Conservation (phyloP, 2,113 vertebrate genomes). For the Callorhinus ursinus region DNA sequence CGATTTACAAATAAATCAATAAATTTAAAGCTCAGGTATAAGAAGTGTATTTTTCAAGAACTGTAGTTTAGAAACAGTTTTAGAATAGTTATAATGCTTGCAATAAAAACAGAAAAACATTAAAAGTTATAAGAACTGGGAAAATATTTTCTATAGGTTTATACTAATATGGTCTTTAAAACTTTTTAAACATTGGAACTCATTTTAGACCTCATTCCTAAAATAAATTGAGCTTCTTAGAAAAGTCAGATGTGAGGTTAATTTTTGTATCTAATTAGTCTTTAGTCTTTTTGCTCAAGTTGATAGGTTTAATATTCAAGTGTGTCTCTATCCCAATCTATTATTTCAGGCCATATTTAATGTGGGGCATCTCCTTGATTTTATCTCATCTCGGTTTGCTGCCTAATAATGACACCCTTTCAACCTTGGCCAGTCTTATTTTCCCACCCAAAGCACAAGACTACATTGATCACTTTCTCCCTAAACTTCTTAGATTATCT, state of each 20-base stretch:
- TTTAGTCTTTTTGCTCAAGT: neutral
- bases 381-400: neutral
- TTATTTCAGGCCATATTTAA: neutral
- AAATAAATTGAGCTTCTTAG: neutral
- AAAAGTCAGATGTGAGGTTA: neutral
- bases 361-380: neutral
- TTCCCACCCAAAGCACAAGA: neutral
- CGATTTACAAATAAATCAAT: neutral
- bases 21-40: neutral
- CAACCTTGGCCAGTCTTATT: neutral
- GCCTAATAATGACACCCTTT: neutral
- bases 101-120: neutral
- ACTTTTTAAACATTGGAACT: neutral
- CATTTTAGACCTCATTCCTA: neutral
- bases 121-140: neutral
- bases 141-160: neutral
- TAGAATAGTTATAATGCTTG: neutral
- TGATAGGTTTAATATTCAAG: neutral
- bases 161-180: neutral
- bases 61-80: constrained; percentile 68
- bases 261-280: neutral
- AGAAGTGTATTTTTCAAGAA: constrained; percentile 43
- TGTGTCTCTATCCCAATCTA: neutral
- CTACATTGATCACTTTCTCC: neutral
- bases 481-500: neutral